These are phyloP conservation scores for Caenorhabditis sinica DNA, from an alignment of 2,888 invertebrate species.

Conservation along the genomic window DNA sequence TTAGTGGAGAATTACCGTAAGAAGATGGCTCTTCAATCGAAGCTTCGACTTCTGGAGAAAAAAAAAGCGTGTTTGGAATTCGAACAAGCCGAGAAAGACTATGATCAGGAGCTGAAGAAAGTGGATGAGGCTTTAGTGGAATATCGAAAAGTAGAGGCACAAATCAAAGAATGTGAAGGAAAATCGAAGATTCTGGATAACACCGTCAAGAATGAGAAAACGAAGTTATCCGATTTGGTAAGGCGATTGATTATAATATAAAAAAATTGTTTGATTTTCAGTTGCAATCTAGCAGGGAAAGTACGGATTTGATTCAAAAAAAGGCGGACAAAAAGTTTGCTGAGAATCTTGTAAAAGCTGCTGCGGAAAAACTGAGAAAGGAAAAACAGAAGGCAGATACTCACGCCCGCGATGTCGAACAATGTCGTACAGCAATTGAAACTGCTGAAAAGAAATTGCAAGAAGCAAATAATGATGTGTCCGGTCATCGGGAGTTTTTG, in stretches of 20 bases:
- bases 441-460: constrained; percentile 16
- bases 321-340: constrained; percentile 10
- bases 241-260: background rate
- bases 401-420: background rate
- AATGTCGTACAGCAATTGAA: background rate
- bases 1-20: constrained; percentile 74
- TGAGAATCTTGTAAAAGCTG: background rate
- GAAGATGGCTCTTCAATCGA: constrained; percentile 65
- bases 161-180: constrained; percentile 1
- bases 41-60: constrained; percentile 64
- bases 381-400: background rate
- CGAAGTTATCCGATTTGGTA: constrained; percentile 7
- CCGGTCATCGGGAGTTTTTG: constrained; percentile 24
- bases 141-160: constrained; percentile 12
- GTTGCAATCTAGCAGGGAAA: background rate
- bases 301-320: background rate
- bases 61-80: constrained; percentile 65
- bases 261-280: background rate
- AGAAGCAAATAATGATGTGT: constrained; percentile 9
- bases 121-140: constrained; percentile 35
- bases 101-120: constrained; percentile 22
- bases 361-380: constrained; percentile 20
- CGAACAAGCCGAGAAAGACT: constrained; percentile 19
- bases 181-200: background rate
- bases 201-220: background rate